Percentiles rank a stretch among this genome's conserved stretches.
These are phyloP conservation scores for Ophion slaviceki DNA, from an alignment of 2,888 invertebrate genomes.

Conservation along the genomic window DNA sequence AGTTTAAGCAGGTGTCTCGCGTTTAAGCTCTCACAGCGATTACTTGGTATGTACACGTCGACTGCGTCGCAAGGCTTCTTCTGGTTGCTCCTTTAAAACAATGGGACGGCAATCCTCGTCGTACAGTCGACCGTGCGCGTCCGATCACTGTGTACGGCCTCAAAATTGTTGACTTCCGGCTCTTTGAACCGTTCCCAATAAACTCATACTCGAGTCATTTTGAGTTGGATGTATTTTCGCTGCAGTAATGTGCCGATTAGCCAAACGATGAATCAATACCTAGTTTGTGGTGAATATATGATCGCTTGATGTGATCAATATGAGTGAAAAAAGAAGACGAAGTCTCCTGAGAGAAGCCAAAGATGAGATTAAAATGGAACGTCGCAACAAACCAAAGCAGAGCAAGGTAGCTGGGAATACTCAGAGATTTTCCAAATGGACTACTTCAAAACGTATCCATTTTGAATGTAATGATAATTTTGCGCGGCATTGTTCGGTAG, in stretches of 20 bases:
- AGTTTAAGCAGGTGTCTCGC: slow-evolving; percentile 51
- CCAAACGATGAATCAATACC: not conserved
- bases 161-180: slow-evolving; percentile 47
- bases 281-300: not conserved
- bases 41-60: slow-evolving; percentile 74
- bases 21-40: slow-evolving; percentile 60
- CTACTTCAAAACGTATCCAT: not conserved
- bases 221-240: not conserved
- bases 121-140: slow-evolving; percentile 75
- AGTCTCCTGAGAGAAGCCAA: slow-evolving; percentile 78
- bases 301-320: slow-evolving; percentile 27
- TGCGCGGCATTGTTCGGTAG: not conserved
- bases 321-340: slow-evolving; percentile 74
- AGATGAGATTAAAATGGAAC: slow-evolving; percentile 79
- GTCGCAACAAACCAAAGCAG: slow-evolving; percentile 75
- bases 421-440: not conserved
- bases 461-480: not conserved
- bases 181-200: not conserved
- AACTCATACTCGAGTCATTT: not conserved
- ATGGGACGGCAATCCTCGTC: slow-evolving; percentile 75
- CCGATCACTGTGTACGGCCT: slow-evolving; percentile 57
- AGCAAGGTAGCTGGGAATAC: slow-evolving; percentile 74
- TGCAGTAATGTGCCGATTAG: not conserved
- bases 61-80: slow-evolving; percentile 57
- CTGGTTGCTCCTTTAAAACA: slow-evolving; percentile 79